These are phyloP conservation scores for Mastigias papua DNA, from an alignment of 30 jellyfish, hydroid and myxozoan genomes.

Conservation along the genomic window DNA sequence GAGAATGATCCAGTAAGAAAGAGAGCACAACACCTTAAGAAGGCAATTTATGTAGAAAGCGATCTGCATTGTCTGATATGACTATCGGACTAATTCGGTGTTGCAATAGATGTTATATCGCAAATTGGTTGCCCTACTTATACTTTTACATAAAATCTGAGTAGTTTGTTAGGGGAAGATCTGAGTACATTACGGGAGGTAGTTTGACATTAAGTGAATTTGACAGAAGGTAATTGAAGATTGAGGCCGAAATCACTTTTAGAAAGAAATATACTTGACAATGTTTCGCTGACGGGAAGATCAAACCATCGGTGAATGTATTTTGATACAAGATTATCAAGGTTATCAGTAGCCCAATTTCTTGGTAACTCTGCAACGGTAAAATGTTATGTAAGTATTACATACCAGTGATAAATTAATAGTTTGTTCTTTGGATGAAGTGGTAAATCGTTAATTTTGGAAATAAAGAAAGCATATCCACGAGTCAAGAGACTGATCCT, in stretches of 20 bases:
- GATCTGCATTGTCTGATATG: too few species aligned
- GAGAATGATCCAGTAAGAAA: too few species aligned
- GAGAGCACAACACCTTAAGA: too few species aligned
- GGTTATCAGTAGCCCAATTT: slow-evolving; percentile 9
- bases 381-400: neutral
- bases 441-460: too few species aligned
- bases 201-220: slow-evolving; percentile 29
- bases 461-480: too few species aligned
- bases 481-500: too few species aligned
- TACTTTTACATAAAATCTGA: too few species aligned
- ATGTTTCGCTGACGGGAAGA: slow-evolving; percentile 27
- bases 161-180: too few species aligned
- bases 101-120: too few species aligned
- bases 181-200: neutral
- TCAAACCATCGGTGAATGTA: slow-evolving; percentile 43
- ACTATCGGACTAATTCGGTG: too few species aligned
- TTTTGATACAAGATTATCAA: slow-evolving; percentile 19
- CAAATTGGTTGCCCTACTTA: too few species aligned
- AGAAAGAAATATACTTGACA: neutral
- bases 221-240: slow-evolving; percentile 20
- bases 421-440: neutral
- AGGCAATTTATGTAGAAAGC: too few species aligned
- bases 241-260: slow-evolving; percentile 10
- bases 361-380: slow-evolving; percentile 6
- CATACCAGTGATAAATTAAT: neutral